These are phyloP conservation scores for Onychostruthus taczanowskii DNA, from an alignment of 2,113 vertebrate genomes.

Conservation along the genomic window DNA sequence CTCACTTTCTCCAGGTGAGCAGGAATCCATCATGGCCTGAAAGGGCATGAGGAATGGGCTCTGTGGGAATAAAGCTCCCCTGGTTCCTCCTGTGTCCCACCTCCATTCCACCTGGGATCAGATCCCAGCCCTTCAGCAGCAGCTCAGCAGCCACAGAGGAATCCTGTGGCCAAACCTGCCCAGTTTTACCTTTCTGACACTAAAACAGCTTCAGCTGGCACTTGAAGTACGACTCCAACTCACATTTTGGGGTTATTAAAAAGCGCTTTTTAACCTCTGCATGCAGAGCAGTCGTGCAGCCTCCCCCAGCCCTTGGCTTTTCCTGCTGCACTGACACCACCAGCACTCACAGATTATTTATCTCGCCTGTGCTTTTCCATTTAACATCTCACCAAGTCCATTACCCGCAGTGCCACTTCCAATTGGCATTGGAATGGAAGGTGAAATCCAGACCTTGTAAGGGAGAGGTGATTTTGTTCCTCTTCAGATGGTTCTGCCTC, in stretches of 20 bases:
- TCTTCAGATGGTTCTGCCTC: slow-evolving; percentile 47
- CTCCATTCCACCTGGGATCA: background rate
- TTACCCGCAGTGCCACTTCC: slow-evolving; percentile 56
- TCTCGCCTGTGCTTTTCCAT: slow-evolving; percentile 17
- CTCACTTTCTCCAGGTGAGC: background rate
- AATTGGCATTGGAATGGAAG: slow-evolving; percentile 39
- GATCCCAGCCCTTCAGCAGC: background rate
- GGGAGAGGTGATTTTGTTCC: slow-evolving; percentile 59
- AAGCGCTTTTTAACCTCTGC: background rate
- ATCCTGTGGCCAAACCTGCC: background rate
- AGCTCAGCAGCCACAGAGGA: background rate
- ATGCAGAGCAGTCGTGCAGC: background rate
- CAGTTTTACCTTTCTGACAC: background rate
- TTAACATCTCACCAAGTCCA: slow-evolving; percentile 50
- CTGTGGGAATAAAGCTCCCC: background rate
- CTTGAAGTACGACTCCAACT: background rate
- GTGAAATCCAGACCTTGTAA: slow-evolving; percentile 50
- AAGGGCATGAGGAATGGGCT: background rate
- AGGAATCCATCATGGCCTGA: background rate
- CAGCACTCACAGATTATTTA: background rate
- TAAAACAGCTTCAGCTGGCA: background rate
- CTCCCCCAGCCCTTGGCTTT: background rate
- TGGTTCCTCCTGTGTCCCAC: background rate
- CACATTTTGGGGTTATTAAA: background rate
- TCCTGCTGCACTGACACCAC: background rate